A percentile compares a stretch with the other conserved stretches of the same genome.
phyloP scores from a whole-genome alignment of 2,888 invertebrate species.

The Seira sanloemensis region DNA sequence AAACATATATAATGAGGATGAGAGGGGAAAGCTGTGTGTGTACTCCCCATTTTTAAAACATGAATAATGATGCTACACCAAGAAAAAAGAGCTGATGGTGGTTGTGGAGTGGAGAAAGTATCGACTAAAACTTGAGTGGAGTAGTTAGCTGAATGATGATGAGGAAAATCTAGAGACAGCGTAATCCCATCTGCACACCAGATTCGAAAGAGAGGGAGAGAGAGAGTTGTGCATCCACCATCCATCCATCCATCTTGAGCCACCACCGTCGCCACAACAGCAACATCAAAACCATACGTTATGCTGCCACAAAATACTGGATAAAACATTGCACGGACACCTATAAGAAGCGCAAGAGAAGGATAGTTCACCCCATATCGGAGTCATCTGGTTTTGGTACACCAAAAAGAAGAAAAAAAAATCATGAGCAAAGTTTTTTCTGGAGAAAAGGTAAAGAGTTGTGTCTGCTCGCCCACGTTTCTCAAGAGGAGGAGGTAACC shows the following conservation, averaged over 20 bases:
- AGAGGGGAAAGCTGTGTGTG: not conserved
- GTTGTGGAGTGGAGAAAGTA: not conserved
- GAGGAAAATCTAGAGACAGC: constrained; percentile 15
- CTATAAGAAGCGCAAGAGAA: not conserved
- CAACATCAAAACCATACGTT: not conserved
- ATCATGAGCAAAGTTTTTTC: not conserved
- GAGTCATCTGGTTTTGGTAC: not conserved
- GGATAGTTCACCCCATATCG: not conserved
- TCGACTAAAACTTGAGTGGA: not conserved
- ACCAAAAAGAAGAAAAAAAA: not conserved
- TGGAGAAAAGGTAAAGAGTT: too few species aligned
- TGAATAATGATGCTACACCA: not conserved
- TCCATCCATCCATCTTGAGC: not conserved
- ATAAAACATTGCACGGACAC: not conserved
- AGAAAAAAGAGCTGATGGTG: too few species aligned
- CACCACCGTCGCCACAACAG: not conserved
- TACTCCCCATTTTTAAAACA: not conserved
- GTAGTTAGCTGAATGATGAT: constrained; percentile 8
- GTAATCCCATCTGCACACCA: constrained; percentile 19
- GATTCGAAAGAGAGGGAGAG: too few species aligned
- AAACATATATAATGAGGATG: constrained; percentile 8
- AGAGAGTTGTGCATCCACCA: not conserved
- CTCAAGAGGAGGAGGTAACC: not conserved
- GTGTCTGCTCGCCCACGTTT: not conserved
- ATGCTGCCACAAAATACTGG: not conserved